A percentile compares a stretch with the other conserved stretches of the same genome.
Evolutionary conservation across 2,888 invertebrate species (phyloP).

Genomic region (Mythimna lalbum): DNA sequence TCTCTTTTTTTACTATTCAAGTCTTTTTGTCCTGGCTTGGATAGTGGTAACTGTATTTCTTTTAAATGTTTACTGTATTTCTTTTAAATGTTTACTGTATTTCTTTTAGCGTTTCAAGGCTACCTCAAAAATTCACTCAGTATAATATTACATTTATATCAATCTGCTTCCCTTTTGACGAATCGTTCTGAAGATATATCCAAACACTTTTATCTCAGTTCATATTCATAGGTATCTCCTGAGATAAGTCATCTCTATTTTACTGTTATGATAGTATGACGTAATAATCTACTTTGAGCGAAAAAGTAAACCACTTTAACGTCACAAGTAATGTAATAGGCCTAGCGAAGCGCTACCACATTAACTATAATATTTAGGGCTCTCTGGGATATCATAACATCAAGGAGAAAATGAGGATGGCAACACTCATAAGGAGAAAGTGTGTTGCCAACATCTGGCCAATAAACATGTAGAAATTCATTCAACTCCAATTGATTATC

Average conservation of each 20-base stretch:
- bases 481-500: conserved; percentile 73
- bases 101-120: neutral
- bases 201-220: conserved; percentile 7
- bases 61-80: neutral
- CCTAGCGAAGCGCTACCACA: conserved; percentile 16
- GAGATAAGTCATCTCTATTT: conserved; percentile 17
- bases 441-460: conserved; percentile 68
- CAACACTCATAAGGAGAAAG: conserved; percentile 71
- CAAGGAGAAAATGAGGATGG: conserved; percentile 34
- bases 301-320: conserved; percentile 43
- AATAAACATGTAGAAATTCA: conserved; percentile 66
- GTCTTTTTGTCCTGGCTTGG: neutral
- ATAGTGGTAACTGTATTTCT: too few relatives aligned
- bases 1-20: neutral
- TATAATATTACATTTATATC: neutral
- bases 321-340: conserved; percentile 21
- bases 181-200: neutral
- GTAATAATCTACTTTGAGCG: conserved; percentile 25
- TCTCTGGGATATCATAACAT: conserved; percentile 37
- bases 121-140: neutral
- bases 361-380: conserved; percentile 26
- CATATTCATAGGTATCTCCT: conserved; percentile 10
- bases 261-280: conserved; percentile 9
- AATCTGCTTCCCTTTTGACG: neutral
- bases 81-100: neutral